These are phyloP conservation scores for Argyrosomus regius DNA, from an alignment of 2,797 vertebrate genomes.

Conservation along the genomic window DNA sequence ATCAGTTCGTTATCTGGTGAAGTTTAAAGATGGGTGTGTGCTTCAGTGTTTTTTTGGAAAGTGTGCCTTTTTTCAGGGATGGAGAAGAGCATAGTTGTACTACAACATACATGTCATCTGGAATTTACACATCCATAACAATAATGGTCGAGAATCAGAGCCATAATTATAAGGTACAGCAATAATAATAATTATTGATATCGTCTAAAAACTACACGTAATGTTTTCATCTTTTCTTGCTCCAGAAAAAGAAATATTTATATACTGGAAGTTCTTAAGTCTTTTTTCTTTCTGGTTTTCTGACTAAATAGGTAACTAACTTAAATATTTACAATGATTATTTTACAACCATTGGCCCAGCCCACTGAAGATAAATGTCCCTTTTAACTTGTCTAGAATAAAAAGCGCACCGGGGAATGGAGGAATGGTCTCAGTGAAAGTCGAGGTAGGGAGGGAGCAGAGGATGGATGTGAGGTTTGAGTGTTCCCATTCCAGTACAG, in stretches of 20 bases:
- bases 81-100: slow-evolving; percentile 50
- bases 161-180: slow-evolving; percentile 80
- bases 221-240: slow-evolving; percentile 66
- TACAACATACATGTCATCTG: slow-evolving; percentile 71
- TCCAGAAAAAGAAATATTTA: slow-evolving; percentile 65
- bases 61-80: slow-evolving; percentile 47
- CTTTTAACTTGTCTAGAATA: slow-evolving; percentile 56
- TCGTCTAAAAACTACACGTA: slow-evolving; percentile 82
- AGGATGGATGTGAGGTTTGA: slow-evolving; percentile 27
- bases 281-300: slow-evolving; percentile 51
- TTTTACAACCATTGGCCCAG: slow-evolving; percentile 85
- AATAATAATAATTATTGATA: slow-evolving; percentile 80
- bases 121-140: slow-evolving; percentile 82
- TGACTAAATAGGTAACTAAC: slow-evolving; percentile 77
- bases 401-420: slow-evolving; percentile 56
- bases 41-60: slow-evolving; percentile 56
- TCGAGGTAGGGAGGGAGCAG: slow-evolving; percentile 33
- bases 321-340: slow-evolving; percentile 88
- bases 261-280: slow-evolving; percentile 65
- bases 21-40: slow-evolving; percentile 26
- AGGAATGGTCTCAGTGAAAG: slow-evolving; percentile 43
- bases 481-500: slow-evolving; percentile 24
- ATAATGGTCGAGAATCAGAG: slow-evolving; percentile 77
- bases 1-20: slow-evolving; percentile 2
- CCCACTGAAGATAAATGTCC: slow-evolving; percentile 74